These are phyloP conservation scores for Amphiura filiformis DNA, from an alignment of 35 echinoderm and acorn worm species.

Conservation along the genomic window DNA sequence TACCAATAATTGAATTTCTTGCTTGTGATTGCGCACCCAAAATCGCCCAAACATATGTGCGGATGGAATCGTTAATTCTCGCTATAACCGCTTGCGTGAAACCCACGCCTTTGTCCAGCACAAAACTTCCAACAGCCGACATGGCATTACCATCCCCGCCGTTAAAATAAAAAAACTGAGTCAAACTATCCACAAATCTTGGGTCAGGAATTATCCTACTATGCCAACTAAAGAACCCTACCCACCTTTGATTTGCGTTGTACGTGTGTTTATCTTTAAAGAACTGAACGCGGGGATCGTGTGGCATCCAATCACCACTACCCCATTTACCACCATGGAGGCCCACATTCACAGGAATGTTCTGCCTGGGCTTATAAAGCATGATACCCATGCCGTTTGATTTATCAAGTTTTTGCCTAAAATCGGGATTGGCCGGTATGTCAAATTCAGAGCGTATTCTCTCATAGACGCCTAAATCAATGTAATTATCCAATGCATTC, in stretches of 20 bases:
- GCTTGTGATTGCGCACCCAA: neutral
- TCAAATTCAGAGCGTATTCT: neutral
- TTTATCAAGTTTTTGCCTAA: neutral
- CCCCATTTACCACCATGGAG: neutral
- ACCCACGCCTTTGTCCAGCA: neutral
- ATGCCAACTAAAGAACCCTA: too few relatives aligned
- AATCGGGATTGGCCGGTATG: neutral
- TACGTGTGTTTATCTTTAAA: neutral
- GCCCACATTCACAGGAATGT: too few relatives aligned
- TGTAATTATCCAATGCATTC: neutral
- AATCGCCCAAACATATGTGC: neutral
- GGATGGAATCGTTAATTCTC: neutral
- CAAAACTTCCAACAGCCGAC: neutral
- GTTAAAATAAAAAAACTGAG: too few relatives aligned
- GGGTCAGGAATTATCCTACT: neutral
- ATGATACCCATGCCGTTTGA: neutral
- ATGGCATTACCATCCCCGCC: too few relatives aligned
- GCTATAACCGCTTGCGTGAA: neutral
- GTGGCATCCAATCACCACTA: neutral
- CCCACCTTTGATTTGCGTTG: neutral
- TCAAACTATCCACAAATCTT: neutral
- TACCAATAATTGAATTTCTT: too few relatives aligned
- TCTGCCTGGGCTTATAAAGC: too few relatives aligned
- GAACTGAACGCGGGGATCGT: neutral
- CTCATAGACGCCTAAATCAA: neutral